Conservation (phyloP, 2,888 invertebrate species). For the Serrognathus titanus region DNA sequence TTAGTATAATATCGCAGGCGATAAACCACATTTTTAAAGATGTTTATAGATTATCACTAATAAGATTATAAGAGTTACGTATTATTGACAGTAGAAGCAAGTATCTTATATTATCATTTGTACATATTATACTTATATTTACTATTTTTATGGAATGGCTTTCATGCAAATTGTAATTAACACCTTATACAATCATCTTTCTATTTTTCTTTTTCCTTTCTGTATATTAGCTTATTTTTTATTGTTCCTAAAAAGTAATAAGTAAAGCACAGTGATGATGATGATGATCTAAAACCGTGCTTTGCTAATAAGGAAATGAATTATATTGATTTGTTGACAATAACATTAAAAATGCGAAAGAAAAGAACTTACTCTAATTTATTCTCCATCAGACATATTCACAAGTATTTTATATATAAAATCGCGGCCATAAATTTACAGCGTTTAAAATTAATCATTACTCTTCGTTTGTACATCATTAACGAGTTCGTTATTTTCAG, state of each 20-base stretch:
- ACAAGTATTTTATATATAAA: neutral
- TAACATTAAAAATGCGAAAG: neutral
- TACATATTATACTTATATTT: constrained; percentile 1
- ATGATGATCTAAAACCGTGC: too few relatives aligned
- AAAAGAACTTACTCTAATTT: neutral
- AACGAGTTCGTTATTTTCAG: neutral
- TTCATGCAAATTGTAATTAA: neutral
- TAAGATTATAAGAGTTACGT: constrained; percentile 7
- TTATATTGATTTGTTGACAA: too few relatives aligned
- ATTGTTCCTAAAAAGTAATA: too few relatives aligned
- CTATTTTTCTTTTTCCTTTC: neutral
- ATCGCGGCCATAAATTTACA: neutral
- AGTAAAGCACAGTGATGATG: too few relatives aligned
- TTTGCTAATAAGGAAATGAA: too few relatives aligned
- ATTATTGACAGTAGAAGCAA: neutral
- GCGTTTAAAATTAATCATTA: neutral
- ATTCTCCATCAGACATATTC: neutral
- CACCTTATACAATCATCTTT: too few relatives aligned
- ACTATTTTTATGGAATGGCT: neutral
- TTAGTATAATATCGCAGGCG: constrained; percentile 35
- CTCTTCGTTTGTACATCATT: neutral
- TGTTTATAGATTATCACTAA: constrained; percentile 24
- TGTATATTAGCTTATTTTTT: too few relatives aligned
- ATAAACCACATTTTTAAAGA: constrained; percentile 38
- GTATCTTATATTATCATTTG: neutral